A percentile compares a stretch with the other conserved stretches of the same genome.
phyloP scores from a whole-genome alignment of 2,888 invertebrate species.

The Salpingus planirostris region DNA sequence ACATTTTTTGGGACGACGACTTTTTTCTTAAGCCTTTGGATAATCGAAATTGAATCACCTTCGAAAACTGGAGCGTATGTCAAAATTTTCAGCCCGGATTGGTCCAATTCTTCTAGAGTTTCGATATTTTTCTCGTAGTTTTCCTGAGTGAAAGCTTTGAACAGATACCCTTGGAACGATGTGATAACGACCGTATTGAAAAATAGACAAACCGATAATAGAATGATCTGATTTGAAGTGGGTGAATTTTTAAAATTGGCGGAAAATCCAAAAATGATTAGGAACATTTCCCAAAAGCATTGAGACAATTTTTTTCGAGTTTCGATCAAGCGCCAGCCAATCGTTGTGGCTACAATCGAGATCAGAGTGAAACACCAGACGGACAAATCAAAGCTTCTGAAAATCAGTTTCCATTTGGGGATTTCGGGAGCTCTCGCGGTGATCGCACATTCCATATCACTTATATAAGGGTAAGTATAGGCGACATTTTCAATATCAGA shows the following conservation, averaged over 20 bases:
- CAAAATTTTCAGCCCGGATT: conserved; percentile 36
- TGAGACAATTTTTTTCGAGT: not conserved
- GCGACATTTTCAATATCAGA: conserved; percentile 32
- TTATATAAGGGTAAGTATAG: conserved; percentile 24
- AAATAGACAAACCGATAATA: conserved; percentile 22
- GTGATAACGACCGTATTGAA: conserved; percentile 38
- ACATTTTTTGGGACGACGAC: too few relatives aligned
- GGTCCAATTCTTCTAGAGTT: conserved; percentile 38
- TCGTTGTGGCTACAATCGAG: conserved; percentile 1
- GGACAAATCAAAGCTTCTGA: conserved; percentile 27
- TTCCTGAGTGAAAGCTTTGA: conserved; percentile 38
- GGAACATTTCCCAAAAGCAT: conserved; percentile 2
- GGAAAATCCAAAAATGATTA: conserved; percentile 1
- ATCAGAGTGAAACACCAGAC: conserved; percentile 15
- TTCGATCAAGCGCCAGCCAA: conserved; percentile 8
- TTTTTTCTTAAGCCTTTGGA: conserved; percentile 22
- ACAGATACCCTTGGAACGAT: conserved; percentile 40
- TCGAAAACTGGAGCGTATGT: conserved; percentile 29
- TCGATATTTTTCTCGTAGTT: conserved; percentile 41
- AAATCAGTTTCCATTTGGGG: conserved; percentile 37
- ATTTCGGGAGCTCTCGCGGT: conserved; percentile 35
- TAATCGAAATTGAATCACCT: conserved; percentile 20
- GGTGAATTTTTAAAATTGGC: too few relatives aligned
- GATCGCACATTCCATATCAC: conserved; percentile 37
- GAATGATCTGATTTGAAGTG: too few relatives aligned